phyloP scores from a whole-genome alignment of 2,113 vertebrate species.

The Neogale vison region DNA sequence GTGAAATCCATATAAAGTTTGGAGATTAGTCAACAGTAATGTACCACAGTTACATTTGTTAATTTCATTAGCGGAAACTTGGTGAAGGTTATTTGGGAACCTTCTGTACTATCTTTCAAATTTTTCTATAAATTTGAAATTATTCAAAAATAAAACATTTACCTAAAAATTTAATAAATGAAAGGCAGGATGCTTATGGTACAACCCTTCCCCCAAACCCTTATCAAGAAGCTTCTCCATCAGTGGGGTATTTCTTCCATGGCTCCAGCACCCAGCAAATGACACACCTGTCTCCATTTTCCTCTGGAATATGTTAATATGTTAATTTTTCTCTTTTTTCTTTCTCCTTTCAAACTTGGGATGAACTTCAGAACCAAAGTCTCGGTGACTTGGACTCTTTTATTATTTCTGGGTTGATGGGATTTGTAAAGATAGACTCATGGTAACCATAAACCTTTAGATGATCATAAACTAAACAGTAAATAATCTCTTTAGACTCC shows the following conservation, averaged over 20 bases:
- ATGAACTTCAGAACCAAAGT: not conserved
- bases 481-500: not conserved
- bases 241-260: not conserved
- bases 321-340: not conserved
- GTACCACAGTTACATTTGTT: not conserved
- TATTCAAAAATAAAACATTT: not conserved
- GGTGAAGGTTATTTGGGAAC: not conserved
- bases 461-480: not conserved
- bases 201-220: not conserved
- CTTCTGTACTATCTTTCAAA: not conserved
- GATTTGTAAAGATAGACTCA: not conserved
- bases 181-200: not conserved
- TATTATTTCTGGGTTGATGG: not conserved
- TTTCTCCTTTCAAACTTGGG: not conserved
- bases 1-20: not conserved
- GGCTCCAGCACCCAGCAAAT: no score
- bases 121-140: not conserved
- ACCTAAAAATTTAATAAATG: not conserved
- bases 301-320: not conserved
- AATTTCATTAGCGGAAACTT: not conserved
- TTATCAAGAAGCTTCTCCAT: not conserved
- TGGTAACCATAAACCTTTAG: not conserved
- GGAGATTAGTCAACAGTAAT: not conserved
- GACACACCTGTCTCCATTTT: not conserved
- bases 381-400: not conserved